Evolutionary conservation across 2,797 vertebrate species (phyloP).

Genomic region (Botia almorhae): DNA sequence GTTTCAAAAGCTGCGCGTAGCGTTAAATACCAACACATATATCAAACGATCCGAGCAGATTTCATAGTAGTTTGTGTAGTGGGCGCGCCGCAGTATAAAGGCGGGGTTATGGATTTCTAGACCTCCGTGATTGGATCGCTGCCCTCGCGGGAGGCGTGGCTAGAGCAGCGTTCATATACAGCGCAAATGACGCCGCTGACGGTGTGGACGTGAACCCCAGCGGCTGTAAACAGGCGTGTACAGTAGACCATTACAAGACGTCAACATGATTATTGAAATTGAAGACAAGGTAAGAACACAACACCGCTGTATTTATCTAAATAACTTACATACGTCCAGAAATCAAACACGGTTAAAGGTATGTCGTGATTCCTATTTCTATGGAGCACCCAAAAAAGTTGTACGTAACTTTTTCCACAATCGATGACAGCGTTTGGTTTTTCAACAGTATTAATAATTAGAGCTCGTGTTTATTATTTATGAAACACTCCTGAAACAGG

Average conservation of each 20-base stretch:
- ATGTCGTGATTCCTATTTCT: no score
- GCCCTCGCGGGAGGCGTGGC: neutral
- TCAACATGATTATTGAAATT: constrained; percentile 49
- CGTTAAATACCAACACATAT: neutral
- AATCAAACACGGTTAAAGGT: no score
- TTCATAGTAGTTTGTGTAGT: neutral
- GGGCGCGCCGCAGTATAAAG: neutral
- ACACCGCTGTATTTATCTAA: neutral
- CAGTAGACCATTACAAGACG: neutral
- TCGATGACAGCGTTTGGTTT: no score
- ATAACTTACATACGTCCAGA: no score
- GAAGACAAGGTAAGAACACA: constrained; percentile 51
- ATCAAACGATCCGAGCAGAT: neutral
- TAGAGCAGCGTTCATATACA: neutral
- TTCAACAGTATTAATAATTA: neutral
- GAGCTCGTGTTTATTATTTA: neutral
- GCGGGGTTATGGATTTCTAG: neutral
- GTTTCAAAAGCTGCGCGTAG: neutral
- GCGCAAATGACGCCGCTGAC: neutral
- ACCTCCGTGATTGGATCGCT: constrained; percentile 2
- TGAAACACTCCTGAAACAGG: neutral
- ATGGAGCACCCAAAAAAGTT: no score
- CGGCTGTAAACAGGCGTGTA: neutral
- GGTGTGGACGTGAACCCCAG: neutral
- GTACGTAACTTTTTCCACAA: no score